A percentile compares a stretch with the other conserved stretches of the same genome.
These are phyloP conservation scores for Microdon myrmicae DNA, from an alignment of 2,888 invertebrate genomes.

Conservation along the genomic window DNA sequence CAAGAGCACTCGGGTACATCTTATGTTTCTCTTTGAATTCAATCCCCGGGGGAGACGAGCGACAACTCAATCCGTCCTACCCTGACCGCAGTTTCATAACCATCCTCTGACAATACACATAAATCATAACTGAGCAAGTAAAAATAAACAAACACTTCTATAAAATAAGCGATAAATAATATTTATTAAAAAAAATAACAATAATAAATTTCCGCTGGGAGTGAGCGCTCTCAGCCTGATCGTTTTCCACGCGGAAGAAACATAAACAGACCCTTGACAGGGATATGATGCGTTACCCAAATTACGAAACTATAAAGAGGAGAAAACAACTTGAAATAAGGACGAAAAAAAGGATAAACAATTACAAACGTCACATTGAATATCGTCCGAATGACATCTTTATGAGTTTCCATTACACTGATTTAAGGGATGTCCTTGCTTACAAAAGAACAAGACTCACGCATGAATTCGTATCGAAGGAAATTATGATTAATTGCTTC, in stretches of 20 bases:
- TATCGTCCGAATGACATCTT: conserved; percentile 49
- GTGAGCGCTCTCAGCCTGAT: conserved; percentile 31
- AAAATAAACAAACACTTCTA: conserved; percentile 8
- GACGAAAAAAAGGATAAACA: conserved; percentile 33
- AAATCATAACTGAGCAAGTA: conserved; percentile 28
- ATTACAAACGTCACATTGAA: conserved; percentile 46
- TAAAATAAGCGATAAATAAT: conserved; percentile 41
- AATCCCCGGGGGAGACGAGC: conserved; percentile 20
- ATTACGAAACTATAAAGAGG: conserved; percentile 41
- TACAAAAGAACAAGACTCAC: conserved; percentile 29
- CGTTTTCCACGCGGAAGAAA: conserved; percentile 38
- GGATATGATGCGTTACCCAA: conserved; percentile 19
- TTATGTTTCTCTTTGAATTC: conserved; percentile 15
- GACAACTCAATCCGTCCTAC: conserved; percentile 2
- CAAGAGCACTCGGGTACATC: conserved; percentile 29
- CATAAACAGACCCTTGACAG: conserved; percentile 32
- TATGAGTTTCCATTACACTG: conserved; percentile 52
- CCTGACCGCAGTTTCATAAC: conserved; percentile 20
- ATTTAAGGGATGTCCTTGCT: conserved; percentile 38
- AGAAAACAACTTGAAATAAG: conserved; percentile 14
- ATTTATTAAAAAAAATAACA: too few species aligned
- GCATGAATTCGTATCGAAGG: conserved; percentile 34
- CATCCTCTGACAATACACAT: conserved; percentile 21
- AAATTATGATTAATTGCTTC: conserved; percentile 46
- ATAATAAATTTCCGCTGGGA: conserved; percentile 40